Conservation (phyloP, 2,797 vertebrate species). For the Myotis daubentonii region DNA sequence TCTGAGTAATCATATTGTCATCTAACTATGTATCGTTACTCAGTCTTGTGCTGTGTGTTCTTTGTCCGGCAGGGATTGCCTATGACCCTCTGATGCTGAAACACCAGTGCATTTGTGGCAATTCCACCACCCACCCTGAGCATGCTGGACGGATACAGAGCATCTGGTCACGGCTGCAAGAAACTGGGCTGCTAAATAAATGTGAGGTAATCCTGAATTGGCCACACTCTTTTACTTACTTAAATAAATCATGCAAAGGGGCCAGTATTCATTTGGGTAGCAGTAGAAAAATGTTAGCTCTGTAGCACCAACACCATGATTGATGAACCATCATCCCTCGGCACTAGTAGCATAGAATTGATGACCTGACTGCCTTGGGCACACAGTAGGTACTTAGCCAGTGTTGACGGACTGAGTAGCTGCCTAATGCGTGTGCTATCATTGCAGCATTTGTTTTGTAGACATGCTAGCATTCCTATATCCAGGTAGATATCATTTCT, state of each 20-base stretch:
- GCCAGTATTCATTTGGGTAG: constrained; percentile 38
- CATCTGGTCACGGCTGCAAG: constrained; percentile 90
- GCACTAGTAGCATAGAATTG: not conserved
- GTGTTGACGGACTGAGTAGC: not conserved
- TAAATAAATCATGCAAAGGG: constrained; percentile 75
- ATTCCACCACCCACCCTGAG: constrained; percentile 86
- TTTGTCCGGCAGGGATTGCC: constrained; percentile 83
- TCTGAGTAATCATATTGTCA: not conserved
- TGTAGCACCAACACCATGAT: constrained; percentile 24
- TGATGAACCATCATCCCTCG: not conserved
- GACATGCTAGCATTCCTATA: not conserved
- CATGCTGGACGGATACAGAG: constrained; percentile 89
- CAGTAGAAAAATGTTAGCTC: constrained; percentile 63
- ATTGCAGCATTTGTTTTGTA: not conserved
- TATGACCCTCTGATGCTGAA: constrained; percentile 89
- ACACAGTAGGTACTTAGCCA: constrained; percentile 17
- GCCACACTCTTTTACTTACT: constrained; percentile 74
- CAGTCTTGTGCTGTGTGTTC: not conserved
- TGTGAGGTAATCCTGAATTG: constrained; percentile 87
- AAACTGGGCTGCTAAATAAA: constrained; percentile 88
- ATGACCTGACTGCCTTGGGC: not conserved
- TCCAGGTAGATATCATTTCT: not conserved
- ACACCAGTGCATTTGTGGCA: constrained; percentile 89
- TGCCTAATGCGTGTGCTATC: not conserved
- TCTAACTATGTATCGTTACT: not conserved